These are phyloP conservation scores for Xenopus petersii DNA, from an alignment of 2,797 vertebrate species.

Conservation along the genomic window DNA sequence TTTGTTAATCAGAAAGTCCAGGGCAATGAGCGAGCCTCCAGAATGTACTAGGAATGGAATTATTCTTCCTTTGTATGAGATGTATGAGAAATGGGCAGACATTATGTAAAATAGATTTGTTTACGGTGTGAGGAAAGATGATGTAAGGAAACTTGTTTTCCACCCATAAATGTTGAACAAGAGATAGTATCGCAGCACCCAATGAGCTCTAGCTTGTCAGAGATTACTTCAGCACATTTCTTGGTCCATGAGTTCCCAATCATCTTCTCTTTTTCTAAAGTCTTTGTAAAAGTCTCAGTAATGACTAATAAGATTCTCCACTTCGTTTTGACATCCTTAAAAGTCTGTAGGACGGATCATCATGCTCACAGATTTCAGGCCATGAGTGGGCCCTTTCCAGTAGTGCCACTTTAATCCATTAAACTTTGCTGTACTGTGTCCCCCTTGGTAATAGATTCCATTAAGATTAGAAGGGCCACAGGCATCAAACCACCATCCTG, in stretches of 20 bases:
- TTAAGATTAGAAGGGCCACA: constrained; percentile 81
- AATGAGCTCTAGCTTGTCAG: neutral
- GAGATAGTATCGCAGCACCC: too few species aligned
- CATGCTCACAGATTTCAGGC: constrained; percentile 71
- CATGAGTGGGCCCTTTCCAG: constrained; percentile 78
- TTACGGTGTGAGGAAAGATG: too few species aligned
- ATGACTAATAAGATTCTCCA: neutral
- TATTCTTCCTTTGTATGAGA: too few species aligned
- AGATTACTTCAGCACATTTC: neutral
- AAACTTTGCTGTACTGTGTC: constrained; percentile 68
- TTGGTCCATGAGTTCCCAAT: neutral
- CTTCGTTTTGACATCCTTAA: constrained; percentile 46
- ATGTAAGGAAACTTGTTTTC: too few species aligned
- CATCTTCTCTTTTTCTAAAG: neutral
- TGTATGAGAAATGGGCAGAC: too few species aligned
- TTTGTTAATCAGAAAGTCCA: too few species aligned
- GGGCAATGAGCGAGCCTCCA: too few species aligned
- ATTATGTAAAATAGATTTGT: too few species aligned
- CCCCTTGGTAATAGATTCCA: constrained; percentile 73
- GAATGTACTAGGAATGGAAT: too few species aligned
- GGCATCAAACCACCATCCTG: constrained; percentile 78
- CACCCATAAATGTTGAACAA: too few species aligned
- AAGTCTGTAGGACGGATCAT: constrained; percentile 76
- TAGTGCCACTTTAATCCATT: constrained; percentile 85
- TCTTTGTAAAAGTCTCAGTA: neutral